Evolutionary conservation across 2,797 vertebrate genomes (phyloP).

Genomic region (Cynopterus sphinx): DNA sequence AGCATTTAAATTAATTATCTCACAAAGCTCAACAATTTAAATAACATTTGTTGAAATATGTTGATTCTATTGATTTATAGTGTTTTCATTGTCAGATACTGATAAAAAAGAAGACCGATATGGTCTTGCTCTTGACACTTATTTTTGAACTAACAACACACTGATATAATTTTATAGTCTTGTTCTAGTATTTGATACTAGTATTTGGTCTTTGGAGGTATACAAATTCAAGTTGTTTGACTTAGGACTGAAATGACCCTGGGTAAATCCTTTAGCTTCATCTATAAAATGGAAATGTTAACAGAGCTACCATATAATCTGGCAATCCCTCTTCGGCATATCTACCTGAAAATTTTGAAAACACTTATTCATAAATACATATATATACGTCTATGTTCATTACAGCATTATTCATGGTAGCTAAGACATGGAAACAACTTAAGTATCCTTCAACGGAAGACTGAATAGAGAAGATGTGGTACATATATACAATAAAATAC

Average conservation of each 20-base stretch:
- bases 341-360: not conserved
- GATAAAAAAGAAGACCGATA: not conserved
- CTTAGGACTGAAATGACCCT: not conserved
- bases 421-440: not conserved
- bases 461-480: not conserved
- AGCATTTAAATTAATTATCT: constrained; percentile 12
- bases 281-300: constrained; percentile 24
- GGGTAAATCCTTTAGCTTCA: not conserved
- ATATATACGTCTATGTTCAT: not conserved
- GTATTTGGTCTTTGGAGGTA: not conserved
- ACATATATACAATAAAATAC: not conserved
- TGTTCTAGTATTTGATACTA: not conserved
- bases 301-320: not conserved
- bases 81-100: not conserved
- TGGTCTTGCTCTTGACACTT: not conserved
- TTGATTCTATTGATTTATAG: not conserved
- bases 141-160: not conserved
- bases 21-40: not conserved
- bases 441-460: not conserved
- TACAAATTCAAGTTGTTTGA: not conserved
- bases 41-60: constrained; percentile 17
- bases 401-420: not conserved
- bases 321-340: not conserved
- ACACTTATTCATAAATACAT: not conserved
- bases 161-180: not conserved